Evolutionary conservation across 2,888 invertebrate genomes (phyloP), one percentile per base, ranked within the genome.

Genomic region (Keiferia lycopersicella): DNA sequence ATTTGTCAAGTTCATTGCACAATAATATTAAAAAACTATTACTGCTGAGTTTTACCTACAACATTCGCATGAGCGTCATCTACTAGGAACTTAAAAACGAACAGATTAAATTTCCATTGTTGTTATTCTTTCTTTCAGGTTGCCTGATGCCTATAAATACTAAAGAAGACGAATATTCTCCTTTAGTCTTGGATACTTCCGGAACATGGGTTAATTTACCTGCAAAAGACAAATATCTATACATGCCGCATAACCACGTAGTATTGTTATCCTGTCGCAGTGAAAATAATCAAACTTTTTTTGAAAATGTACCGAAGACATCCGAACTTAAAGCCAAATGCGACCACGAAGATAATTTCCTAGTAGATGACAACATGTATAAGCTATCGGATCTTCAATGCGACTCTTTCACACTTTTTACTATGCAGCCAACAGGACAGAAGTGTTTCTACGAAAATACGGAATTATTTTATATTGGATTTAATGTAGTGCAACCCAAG

Each of bases 381-480:
- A 65, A 67, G 18, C 39, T 65, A 48, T 57, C 61, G 18, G 66
- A 69, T 50, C 58, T 69, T 11, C 20, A 50, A 11, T 69, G 69
- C 34, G 20, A 39, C 34, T 2, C 26, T 16, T 56, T 64, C 18
- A 34, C 66, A 14, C 39, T 8, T 12, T 64, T 66, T 12, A n/a
- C 18, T n/a, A 3, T 65, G 1, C 16, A 41, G 11, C 58, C 18
- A 26, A 67, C 66, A 0, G 68, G 67, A 34, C 30, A 12, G 0
- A 58, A 61, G 20, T 69, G 69, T 48, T 48, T 65, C 1, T 11
- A 60, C 16, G 63, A 68, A 48, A 62, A 64, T 1, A 62, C 66
- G 34, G 65, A 68, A 62, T 48, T 38, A 10, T 30, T 66, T 11
- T 58, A 64, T 53, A 57, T 69, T 1, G 66, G 67, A 7, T 69